Evolutionary conservation across 92 coral and sea anemone genomes (phyloP).

Genomic region (Desmophyllum pertusum): DNA sequence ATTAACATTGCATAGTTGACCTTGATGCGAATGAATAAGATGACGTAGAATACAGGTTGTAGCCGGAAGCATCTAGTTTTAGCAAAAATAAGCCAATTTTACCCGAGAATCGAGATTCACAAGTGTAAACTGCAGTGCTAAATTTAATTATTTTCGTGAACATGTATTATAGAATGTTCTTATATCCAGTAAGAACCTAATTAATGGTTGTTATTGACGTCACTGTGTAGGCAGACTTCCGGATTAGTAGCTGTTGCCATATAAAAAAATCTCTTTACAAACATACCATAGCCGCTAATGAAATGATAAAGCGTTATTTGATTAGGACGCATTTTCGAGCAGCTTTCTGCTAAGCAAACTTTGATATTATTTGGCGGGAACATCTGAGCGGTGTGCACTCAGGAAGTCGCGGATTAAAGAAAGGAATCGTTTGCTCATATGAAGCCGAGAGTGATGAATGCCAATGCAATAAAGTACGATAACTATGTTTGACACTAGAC

Average conservation of each 20-base stretch:
- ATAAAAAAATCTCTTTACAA: not conserved
- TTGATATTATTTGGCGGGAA: not conserved
- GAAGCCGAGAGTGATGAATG: not conserved
- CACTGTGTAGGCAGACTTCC: not conserved
- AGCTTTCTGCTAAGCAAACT: not conserved
- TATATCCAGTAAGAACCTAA: not conserved
- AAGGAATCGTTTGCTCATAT: not conserved
- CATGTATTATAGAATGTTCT: not conserved
- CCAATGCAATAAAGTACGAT: too few species aligned
- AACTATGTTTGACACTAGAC: not conserved
- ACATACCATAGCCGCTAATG: not conserved
- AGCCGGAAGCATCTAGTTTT: not conserved
- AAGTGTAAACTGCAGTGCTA: not conserved
- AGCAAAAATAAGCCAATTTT: not conserved
- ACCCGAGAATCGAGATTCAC: not conserved
- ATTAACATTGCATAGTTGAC: not conserved
- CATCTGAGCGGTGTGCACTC: not conserved
- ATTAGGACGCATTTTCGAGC: not conserved
- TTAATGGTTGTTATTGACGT: not conserved
- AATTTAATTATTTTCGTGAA: not conserved
- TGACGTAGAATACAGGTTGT: too few species aligned
- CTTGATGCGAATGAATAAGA: not conserved
- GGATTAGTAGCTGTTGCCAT: too few species aligned
- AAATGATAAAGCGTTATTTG: slow-evolving; percentile 2
- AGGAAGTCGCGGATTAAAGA: not conserved